These are phyloP conservation scores for Lordiphosa clarofinis DNA, from an alignment of 1,140 invertebrate species.

Conservation along the genomic window DNA sequence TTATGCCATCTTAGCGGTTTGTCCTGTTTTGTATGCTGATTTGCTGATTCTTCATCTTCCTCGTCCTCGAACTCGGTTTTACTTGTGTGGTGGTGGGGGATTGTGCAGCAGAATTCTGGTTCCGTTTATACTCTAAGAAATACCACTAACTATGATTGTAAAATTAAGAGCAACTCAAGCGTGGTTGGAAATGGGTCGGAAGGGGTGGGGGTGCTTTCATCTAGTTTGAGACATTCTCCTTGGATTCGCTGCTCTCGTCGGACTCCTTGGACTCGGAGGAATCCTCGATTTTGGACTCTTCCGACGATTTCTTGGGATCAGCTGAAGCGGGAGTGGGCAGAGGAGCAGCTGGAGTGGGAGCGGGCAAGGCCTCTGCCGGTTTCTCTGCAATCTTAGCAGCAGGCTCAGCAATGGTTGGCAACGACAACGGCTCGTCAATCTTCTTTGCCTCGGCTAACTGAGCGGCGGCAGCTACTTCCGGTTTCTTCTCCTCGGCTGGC, in stretches of 20 bases:
- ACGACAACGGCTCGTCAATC: constrained; percentile 30
- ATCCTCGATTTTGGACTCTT: constrained; percentile 54
- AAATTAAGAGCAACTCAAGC: constrained; percentile 32
- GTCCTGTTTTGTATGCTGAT: constrained; percentile 34
- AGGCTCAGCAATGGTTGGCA: constrained; percentile 19
- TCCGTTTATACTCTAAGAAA: constrained; percentile 37
- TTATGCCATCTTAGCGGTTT: constrained; percentile 59
- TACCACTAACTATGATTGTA: constrained; percentile 38
- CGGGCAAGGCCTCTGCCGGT: constrained; percentile 9
- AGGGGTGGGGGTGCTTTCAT: constrained; percentile 2
- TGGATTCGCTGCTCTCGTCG: constrained; percentile 61
- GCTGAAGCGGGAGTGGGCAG: not conserved
- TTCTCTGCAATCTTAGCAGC: constrained; percentile 10
- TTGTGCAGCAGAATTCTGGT: constrained; percentile 1
- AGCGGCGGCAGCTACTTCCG: constrained; percentile 13
- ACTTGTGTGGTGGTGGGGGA: constrained; percentile 2
- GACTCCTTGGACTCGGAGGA: constrained; percentile 55
- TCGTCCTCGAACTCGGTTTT: constrained; percentile 5
- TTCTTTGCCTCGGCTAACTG: constrained; percentile 35
- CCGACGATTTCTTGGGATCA: constrained; percentile 49
- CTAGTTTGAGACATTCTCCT: constrained; percentile 43
- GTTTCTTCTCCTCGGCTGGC: constrained; percentile 19
- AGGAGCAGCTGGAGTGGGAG: constrained; percentile 19
- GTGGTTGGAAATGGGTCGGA: constrained; percentile 18
- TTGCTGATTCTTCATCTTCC: constrained; percentile 1